Evolutionary conservation across 23 tunicate genomes (phyloP).

Genomic region (Styela clava): DNA sequence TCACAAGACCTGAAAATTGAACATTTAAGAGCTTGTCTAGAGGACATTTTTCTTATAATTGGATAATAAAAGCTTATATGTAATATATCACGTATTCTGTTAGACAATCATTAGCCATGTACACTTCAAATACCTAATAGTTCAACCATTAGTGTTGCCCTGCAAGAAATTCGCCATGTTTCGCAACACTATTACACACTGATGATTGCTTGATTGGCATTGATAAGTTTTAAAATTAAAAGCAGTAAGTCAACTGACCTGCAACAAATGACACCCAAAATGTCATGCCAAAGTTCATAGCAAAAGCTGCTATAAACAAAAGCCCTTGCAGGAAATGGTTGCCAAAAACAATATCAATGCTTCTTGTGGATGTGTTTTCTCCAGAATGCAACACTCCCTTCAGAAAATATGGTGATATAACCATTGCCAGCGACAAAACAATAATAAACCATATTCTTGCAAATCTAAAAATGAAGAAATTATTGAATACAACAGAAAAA

Average conservation of each 20-base stretch:
- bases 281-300: conserved; percentile 56
- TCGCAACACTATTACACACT: too few species aligned
- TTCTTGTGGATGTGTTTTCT: neutral
- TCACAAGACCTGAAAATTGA: conserved; percentile 50
- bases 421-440: neutral
- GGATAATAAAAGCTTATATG: neutral
- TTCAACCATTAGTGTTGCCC: neutral
- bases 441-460: neutral
- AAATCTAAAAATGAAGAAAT: neutral
- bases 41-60: neutral
- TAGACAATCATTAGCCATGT: too few species aligned
- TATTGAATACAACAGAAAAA: neutral
- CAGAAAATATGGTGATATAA: neutral
- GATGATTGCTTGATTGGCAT: too few species aligned
- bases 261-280: conserved; percentile 74
- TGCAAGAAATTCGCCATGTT: too few species aligned
- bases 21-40: neutral
- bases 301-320: conserved; percentile 19
- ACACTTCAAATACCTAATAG: too few species aligned
- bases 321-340: neutral
- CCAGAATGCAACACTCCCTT: neutral
- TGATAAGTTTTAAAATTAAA: neutral
- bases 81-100: neutral
- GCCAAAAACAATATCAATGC: neutral
- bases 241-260: conserved; percentile 24